Evolutionary conservation across 2,797 vertebrate genomes (phyloP).

Genomic region (Acipenser ruthenus): DNA sequence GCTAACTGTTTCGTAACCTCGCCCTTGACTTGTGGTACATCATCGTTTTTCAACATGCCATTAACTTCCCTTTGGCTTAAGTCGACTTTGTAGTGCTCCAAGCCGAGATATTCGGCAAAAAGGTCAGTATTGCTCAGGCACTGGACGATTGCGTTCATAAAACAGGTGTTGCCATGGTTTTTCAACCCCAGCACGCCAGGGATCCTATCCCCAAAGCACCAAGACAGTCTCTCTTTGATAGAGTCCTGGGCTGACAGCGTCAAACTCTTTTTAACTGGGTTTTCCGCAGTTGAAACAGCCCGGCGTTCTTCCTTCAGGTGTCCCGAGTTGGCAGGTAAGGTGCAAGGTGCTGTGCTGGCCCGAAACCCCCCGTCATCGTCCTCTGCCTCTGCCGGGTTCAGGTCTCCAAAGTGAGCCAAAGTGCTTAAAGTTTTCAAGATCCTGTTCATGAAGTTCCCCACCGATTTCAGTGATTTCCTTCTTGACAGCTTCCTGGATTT

Average conservation of each 20-base stretch:
- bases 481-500: conserved; percentile 45
- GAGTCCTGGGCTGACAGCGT: conserved; percentile 40
- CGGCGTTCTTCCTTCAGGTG: conserved; percentile 30
- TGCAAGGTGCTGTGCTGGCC: conserved; percentile 43
- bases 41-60: conserved; percentile 31
- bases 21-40: conserved; percentile 39
- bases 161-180: conserved; percentile 94
- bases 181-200: conserved; percentile 83
- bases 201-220: conserved; percentile 55
- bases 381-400: conserved; percentile 40
- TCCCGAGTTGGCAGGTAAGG: conserved; percentile 37
- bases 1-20: conserved; percentile 83
- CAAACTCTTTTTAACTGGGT: conserved; percentile 36
- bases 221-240: conserved; percentile 48
- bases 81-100: conserved; percentile 60
- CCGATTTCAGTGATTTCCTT: conserved; percentile 56
- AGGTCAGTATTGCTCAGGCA: conserved; percentile 91
- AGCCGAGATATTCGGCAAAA: conserved; percentile 80
- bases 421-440: conserved; percentile 71
- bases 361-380: conserved; percentile 73
- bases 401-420: conserved; percentile 61
- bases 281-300: conserved; percentile 21
- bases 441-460: conserved; percentile 65
- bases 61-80: conserved; percentile 29
- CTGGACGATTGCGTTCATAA: conserved; percentile 94